Percentiles rank a stretch among this genome's conserved stretches.
Conservation (phyloP, 2,888 invertebrate genomes). For the Anarsia innoxiella region DNA sequence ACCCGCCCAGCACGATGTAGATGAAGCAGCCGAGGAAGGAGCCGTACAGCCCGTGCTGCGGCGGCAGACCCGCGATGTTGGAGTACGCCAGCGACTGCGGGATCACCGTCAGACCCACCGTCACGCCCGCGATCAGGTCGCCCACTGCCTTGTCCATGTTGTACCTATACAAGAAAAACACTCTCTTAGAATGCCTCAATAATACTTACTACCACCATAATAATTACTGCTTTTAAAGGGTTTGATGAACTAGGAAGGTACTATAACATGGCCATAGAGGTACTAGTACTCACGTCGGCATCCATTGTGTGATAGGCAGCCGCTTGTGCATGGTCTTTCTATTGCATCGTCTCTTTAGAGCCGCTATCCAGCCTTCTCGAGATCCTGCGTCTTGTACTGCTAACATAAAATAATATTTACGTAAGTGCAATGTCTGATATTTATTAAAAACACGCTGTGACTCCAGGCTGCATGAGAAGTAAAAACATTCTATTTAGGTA, state of each 20-base stretch:
- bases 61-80: slow-evolving; percentile 85
- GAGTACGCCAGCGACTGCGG: slow-evolving; percentile 91
- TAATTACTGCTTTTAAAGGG: too few species aligned
- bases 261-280: too few species aligned
- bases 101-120: slow-evolving; percentile 94
- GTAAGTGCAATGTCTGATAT: too few species aligned
- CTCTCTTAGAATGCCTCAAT: too few species aligned
- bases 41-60: slow-evolving; percentile 93
- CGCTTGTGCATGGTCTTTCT: slow-evolving; percentile 83
- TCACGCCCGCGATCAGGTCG: slow-evolving; percentile 92
- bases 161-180: slow-evolving; percentile 72
- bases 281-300: slow-evolving; percentile 72
- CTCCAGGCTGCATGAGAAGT: too few species aligned
- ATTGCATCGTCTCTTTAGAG: slow-evolving; percentile 74
- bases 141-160: slow-evolving; percentile 82
- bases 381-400: slow-evolving; percentile 65
- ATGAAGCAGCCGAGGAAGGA: slow-evolving; percentile 95
- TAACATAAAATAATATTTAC: too few species aligned
- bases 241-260: too few species aligned
- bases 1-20: slow-evolving; percentile 92
- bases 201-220: neutral
- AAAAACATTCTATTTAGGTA: too few species aligned
- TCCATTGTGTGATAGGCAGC: slow-evolving; percentile 84
- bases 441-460: too few species aligned
- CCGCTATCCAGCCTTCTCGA: slow-evolving; percentile 50